Evolutionary conservation across 2,113 vertebrate species (phyloP).

Genomic region (Centropus unirufus): DNA sequence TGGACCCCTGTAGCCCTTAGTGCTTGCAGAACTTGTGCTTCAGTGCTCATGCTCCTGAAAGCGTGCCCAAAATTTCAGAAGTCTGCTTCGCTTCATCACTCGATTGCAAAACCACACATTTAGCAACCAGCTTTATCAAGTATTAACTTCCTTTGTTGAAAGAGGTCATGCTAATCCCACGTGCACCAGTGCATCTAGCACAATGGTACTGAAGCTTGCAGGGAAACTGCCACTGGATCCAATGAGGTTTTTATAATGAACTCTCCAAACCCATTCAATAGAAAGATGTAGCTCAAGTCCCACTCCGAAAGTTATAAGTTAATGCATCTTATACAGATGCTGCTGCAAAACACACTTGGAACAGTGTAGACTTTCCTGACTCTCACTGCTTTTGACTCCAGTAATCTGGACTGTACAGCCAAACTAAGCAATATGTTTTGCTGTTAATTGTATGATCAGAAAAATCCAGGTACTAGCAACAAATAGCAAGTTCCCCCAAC

Average conservation of each 20-base stretch:
- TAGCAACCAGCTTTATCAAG: not conserved
- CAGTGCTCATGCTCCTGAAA: not conserved
- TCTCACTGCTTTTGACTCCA: not conserved
- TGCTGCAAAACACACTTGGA: not conserved
- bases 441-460: not conserved
- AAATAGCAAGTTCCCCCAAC: not conserved
- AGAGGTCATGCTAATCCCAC: not conserved
- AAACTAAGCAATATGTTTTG: not conserved
- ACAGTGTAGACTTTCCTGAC: not conserved
- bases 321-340: not conserved
- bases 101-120: not conserved
- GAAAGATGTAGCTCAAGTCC: not conserved
- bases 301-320: not conserved
- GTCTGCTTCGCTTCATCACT: not conserved
- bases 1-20: fast-evolving
- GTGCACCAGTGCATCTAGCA: fast-evolving
- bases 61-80: fast-evolving
- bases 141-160: not conserved
- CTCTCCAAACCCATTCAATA: not conserved
- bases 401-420: not conserved
- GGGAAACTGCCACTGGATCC: not conserved
- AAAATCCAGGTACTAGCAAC: not conserved
- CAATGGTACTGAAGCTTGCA: not conserved
- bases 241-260: not conserved
- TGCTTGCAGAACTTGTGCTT: fast-evolving